Evolutionary conservation across 2,113 vertebrate species (phyloP), one percentile per base, ranked within the genome.

Genomic region (Pangasianodon gigas): DNA sequence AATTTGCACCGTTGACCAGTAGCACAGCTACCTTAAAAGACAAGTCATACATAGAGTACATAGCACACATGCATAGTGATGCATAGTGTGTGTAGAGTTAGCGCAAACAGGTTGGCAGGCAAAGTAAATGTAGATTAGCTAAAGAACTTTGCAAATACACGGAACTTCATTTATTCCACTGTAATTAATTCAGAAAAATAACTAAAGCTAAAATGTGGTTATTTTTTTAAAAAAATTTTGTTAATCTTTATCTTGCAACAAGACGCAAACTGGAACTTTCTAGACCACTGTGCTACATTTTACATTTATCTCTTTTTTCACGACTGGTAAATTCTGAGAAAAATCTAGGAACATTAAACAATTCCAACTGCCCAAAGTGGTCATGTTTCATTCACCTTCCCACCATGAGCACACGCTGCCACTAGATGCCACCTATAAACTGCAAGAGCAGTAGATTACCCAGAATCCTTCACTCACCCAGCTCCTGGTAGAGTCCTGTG

Each of bases 401-500:
- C 26, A 67, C 60, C 44, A 51, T 32, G 48, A 69, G 14, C 26
- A 32, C 21, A 26, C 0, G 2, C 3, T 48, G 46, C 79, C 79
- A 71, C 79, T 82, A 37, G 48, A 88, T 56, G 51, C 48, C 32
- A 89, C 21, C 48, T 88, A 52, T 21, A 88, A 65, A 37, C 77
- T 44, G 5, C 5, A 79, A 51, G 32, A 56, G 51, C 37, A 58
- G 4, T 18, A 46, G 67, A 77, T 29, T 60, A 46, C 71, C 67
- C 26, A 24, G 29, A 32, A 62, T 41, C 62, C 24, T 94, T 94
- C 95, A 99, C 95, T 96, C 95, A 99, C 98, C 97, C 87, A 97
- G 94, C 92, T 99, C 97, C 92, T 96, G 97, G 94, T 99, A 99
- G 51, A 99, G 96, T 87, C 97, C 98, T 62, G 97, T 98, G 90